Percentiles rank a stretch among this genome's conserved stretches.
phyloP scores from a whole-genome alignment of 2,888 invertebrate genomes.

The Rhagophthalmus giganteus region DNA sequence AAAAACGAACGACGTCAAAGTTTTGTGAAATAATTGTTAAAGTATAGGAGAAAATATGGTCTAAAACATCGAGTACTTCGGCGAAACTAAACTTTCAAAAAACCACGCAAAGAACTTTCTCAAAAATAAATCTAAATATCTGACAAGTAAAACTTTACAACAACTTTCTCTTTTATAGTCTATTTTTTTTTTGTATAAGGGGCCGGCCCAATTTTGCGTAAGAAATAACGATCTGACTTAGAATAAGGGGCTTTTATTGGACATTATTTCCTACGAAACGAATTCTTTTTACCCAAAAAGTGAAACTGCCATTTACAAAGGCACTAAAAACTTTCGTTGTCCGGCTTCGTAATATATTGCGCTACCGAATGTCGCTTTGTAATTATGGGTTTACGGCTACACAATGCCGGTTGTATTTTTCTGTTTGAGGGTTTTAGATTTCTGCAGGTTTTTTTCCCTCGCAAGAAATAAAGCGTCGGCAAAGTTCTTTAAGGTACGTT shows the following conservation, averaged over 20 bases:
- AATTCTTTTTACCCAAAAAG: conserved; percentile 36
- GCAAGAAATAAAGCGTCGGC: not conserved
- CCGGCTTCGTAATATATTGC: conserved; percentile 33
- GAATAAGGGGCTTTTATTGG: conserved; percentile 25
- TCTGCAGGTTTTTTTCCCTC: conserved; percentile 2
- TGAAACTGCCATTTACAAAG: conserved; percentile 33
- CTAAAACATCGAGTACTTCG: too few species aligned
- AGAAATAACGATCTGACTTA: conserved; percentile 10
- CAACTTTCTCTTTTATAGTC: not conserved
- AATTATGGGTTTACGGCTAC: conserved; percentile 33
- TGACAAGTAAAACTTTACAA: too few species aligned
- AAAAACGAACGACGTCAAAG: too few species aligned
- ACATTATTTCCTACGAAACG: conserved; percentile 26
- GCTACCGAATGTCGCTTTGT: conserved; percentile 34
- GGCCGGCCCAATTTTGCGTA: conserved; percentile 9
- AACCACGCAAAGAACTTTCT: too few species aligned
- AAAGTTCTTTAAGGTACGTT: not conserved
- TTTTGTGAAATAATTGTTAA: too few species aligned
- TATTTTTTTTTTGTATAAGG: not conserved
- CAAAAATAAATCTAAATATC: too few species aligned
- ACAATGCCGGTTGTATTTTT: conserved; percentile 15
- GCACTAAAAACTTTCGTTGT: conserved; percentile 36
- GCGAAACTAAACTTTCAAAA: too few species aligned
- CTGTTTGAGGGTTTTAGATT: conserved; percentile 6
- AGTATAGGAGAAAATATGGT: too few species aligned